Base-by-base conservation (phyloP, 2,113 vertebrate species). In the Scalopus aquaticus region DNA sequence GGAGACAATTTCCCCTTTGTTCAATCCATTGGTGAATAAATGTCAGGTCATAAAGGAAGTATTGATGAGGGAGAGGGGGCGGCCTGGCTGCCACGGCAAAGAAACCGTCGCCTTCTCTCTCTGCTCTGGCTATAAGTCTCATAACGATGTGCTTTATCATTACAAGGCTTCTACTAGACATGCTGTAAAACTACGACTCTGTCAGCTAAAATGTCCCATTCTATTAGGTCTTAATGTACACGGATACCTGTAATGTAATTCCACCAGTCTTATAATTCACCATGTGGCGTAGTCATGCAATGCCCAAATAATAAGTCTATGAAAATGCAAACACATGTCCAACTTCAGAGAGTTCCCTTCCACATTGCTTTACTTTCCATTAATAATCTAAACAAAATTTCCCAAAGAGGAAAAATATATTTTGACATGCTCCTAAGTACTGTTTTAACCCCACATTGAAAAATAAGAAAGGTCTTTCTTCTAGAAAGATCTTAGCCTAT, bases 21-120 rank as follows among this genome's bases (percentile, higher is more conserved):
- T 88, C 73, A 84, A 46, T 85, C 58, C n/a, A 69, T 17, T 35
- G 62, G 58, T 88, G 46, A 77, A 78, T 80, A 93, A 62, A 65
- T 88, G 64, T 56, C 87, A 91, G 64, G 62, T 84, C 79, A 79
- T 84, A 91, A 91, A 95, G 62, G 26, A 56, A 62, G 67, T 88
- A 76, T 60, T 89, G 89, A 91, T 89, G 44, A 37, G 4, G 6
- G 26, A 76, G 28, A 37, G n/a, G 20, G 26, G 11, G 12, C 0
- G 2, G 46, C 0, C 3, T 22, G 35, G 26, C 30, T 19, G n/a
- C 54, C 11, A 10, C 0, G 5, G 10, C n/a, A 46, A 46, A 67
- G 19, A 19, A 1, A 2, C 4, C 0, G 22, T 30, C 20, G 24
- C 42, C 13, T 64, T 37, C 13, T 30, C 24, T 30, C 42, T 87